phyloP scores from a whole-genome alignment of 2,797 vertebrate species.

The Crypturellus tataupa region DNA sequence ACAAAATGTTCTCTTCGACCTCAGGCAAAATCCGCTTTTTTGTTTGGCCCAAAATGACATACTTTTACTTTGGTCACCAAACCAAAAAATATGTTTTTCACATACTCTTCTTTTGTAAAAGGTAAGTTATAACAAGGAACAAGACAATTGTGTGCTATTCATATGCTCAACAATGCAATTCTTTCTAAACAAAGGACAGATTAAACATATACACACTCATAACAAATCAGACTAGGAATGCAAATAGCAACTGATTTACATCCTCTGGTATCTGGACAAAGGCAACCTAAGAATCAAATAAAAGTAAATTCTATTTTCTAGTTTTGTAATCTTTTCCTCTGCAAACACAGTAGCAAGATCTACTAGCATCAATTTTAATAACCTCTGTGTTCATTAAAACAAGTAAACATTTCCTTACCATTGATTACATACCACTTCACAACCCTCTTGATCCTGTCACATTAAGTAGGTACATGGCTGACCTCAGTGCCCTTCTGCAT shows the following conservation, averaged over 20 bases:
- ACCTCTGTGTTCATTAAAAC: neutral
- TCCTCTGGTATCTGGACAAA: constrained; percentile 5
- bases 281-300: constrained; percentile 7
- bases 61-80: constrained; percentile 13
- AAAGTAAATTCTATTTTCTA: constrained; percentile 14
- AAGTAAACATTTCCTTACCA: neutral
- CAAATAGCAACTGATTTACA: constrained; percentile 50
- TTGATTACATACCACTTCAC: neutral
- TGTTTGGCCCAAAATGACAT: neutral
- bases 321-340: constrained; percentile 1
- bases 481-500: neutral
- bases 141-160: constrained; percentile 1
- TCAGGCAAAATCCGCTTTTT: neutral
- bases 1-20: constrained; percentile 28
- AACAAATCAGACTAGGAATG: constrained; percentile 1
- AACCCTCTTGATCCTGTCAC: neutral
- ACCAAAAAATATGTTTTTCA: neutral
- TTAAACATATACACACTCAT: constrained; percentile 3
- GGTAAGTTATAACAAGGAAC: neutral
- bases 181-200: constrained; percentile 34
- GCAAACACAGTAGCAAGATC: neutral
- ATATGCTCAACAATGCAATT: neutral
- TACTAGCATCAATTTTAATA: neutral
- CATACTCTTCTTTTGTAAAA: neutral
- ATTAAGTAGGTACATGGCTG: neutral